phyloP scores from a whole-genome alignment of 2,888 invertebrate genomes.

The Drosophila melanosoma region DNA sequence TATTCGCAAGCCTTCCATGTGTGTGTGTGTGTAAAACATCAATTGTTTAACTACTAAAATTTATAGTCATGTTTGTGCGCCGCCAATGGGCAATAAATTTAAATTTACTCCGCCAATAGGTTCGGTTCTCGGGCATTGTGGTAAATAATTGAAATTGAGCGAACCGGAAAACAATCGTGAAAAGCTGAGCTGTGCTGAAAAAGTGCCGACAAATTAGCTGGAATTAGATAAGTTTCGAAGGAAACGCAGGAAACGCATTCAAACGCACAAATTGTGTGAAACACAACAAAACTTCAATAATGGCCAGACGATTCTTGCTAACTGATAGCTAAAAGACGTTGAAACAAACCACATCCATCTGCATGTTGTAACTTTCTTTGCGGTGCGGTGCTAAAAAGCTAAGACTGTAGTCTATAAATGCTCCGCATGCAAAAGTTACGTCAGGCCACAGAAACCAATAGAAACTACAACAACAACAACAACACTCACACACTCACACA shows the following conservation, averaged over 20 bases:
- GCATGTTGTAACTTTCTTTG: constrained; percentile 35
- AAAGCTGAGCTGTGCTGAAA: constrained; percentile 40
- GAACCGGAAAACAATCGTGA: constrained; percentile 16
- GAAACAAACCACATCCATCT: constrained; percentile 36
- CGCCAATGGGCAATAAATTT: constrained; percentile 67
- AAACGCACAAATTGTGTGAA: constrained; percentile 56
- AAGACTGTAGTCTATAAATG: constrained; percentile 58
- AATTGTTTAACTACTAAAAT: constrained; percentile 70
- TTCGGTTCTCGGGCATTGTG: constrained; percentile 13
- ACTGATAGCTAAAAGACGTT: constrained; percentile 50
- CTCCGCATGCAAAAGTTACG: constrained; percentile 59
- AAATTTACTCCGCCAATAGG: constrained; percentile 44
- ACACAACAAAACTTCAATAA: constrained; percentile 45
- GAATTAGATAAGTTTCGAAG: constrained; percentile 54
- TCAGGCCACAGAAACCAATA: constrained; percentile 65
- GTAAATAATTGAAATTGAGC: constrained; percentile 57
- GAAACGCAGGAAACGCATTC: constrained; percentile 53
- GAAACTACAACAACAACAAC: constrained; percentile 33
- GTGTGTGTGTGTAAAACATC: constrained; percentile 30
- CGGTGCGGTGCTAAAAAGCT: constrained; percentile 8
- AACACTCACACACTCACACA: constrained; percentile 25
- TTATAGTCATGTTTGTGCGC: constrained; percentile 73
- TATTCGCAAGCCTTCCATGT: no score
- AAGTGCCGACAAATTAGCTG: constrained; percentile 62
- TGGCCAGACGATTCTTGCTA: constrained; percentile 59